Evolutionary conservation across 2,888 invertebrate species (phyloP).

Genomic region (Diaprepes abbreviatus): DNA sequence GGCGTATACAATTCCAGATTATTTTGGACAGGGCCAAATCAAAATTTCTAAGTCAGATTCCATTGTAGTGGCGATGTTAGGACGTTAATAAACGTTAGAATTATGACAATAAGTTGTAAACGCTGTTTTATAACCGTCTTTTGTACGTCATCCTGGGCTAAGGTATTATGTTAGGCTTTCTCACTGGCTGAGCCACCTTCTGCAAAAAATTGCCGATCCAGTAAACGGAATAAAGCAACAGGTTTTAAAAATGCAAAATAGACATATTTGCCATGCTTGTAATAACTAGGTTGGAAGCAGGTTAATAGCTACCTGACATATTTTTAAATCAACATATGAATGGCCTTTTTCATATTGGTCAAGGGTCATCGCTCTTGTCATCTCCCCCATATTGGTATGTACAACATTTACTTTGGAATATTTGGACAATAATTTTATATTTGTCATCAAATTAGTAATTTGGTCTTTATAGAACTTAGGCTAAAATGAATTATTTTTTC

Average conservation of each 20-base stretch:
- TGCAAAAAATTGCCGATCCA: slow-evolving; percentile 8
- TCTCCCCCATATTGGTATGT: slow-evolving; percentile 28
- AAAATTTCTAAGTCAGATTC: slow-evolving; percentile 45
- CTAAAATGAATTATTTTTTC: too few species aligned
- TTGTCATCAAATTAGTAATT: too few species aligned
- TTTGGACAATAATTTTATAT: too few species aligned
- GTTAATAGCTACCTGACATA: slow-evolving; percentile 30
- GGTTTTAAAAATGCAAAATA: slow-evolving; percentile 20
- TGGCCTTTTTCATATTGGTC: slow-evolving; percentile 19
- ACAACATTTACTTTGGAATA: too few species aligned
- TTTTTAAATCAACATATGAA: slow-evolving; percentile 39
- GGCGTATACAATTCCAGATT: slow-evolving; percentile 51
- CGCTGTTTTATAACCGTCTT: slow-evolving; percentile 56
- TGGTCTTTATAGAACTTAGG: too few species aligned
- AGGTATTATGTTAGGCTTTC: slow-evolving; percentile 13
- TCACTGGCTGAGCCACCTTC: slow-evolving; percentile 14
- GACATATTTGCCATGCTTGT: not conserved
- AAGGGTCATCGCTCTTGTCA: slow-evolving; percentile 27
- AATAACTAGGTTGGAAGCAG: slow-evolving; percentile 26
- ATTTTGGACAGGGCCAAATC: slow-evolving; percentile 33
- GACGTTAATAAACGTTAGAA: slow-evolving; percentile 65
- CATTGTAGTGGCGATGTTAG: slow-evolving; percentile 53
- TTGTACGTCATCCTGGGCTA: slow-evolving; percentile 47
- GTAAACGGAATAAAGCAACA: slow-evolving; percentile 18
- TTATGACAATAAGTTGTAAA: slow-evolving; percentile 59